These are phyloP conservation scores for Lindbergichthys nudifrons DNA, from an alignment of 2,797 vertebrate species.

Conservation along the genomic window DNA sequence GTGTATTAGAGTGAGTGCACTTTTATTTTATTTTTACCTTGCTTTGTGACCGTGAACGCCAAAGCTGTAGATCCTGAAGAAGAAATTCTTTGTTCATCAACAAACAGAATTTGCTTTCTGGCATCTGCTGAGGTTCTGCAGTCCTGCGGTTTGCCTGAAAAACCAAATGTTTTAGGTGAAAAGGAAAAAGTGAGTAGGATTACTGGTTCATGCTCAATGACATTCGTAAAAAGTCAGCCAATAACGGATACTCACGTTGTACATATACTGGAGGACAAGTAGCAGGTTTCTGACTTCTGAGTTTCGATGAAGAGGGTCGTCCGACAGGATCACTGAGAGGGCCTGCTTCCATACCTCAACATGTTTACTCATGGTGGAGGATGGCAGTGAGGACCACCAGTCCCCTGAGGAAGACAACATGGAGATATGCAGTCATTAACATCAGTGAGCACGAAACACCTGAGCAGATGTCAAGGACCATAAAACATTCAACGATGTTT, in stretches of 20 bases:
- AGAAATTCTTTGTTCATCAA: slow-evolving; percentile 18
- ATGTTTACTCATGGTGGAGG: slow-evolving; percentile 55
- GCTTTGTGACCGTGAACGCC: slow-evolving; percentile 17
- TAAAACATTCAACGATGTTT: background rate
- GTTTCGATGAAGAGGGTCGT: accelerated
- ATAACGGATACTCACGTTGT: slow-evolving; percentile 59
- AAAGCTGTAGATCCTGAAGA: slow-evolving; percentile 24
- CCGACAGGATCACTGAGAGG: slow-evolving; percentile 51
- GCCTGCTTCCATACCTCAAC: slow-evolving; percentile 68
- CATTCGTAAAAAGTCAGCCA: background rate
- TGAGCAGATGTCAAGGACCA: background rate
- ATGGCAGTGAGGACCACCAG: slow-evolving; percentile 63
- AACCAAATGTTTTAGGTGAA: background rate
- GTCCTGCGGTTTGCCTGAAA: slow-evolving; percentile 58
- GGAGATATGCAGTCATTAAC: background rate
- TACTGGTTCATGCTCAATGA: background rate
- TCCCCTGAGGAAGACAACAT: slow-evolving; percentile 43
- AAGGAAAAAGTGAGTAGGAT: background rate
- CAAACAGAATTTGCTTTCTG: slow-evolving; percentile 48
- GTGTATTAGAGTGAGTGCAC: no score
- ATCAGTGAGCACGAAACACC: background rate
- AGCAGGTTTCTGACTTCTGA: slow-evolving; percentile 49
- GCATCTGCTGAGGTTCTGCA: slow-evolving; percentile 28
- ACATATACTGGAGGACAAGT: slow-evolving; percentile 59
- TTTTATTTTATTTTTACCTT: slow-evolving; percentile 35